Percentiles rank a stretch among this genome's conserved stretches.
Conservation (phyloP, 2,113 vertebrate species). For the Hoplias malabaricus region DNA sequence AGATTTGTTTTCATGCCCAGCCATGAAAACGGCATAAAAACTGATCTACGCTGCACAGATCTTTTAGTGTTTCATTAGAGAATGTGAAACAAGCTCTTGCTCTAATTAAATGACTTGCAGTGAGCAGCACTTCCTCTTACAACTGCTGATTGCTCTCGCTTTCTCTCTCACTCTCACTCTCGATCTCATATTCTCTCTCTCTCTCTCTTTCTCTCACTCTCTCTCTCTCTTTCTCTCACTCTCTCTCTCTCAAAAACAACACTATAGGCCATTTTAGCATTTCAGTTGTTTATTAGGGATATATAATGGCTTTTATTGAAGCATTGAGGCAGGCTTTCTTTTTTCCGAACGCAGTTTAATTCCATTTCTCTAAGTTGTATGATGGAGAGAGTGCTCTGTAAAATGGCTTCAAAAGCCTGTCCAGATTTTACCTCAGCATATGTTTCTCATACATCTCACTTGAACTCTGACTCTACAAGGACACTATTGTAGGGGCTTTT, state of each 20-base stretch:
- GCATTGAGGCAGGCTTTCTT: conserved; percentile 37
- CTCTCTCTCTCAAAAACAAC: conserved; percentile 30
- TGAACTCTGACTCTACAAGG: neutral
- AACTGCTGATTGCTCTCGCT: conserved; percentile 45
- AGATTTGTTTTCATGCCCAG: conserved; percentile 62
- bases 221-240: conserved; percentile 30
- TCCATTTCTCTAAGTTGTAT: conserved; percentile 31
- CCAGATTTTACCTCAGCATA: conserved; percentile 18
- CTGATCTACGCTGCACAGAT: conserved; percentile 40
- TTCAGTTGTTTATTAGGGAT: conserved; percentile 29
- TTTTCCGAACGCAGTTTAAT: conserved; percentile 35
- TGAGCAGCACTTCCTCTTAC: conserved; percentile 46
- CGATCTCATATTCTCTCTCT: conserved; percentile 27
- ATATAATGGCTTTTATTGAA: conserved; percentile 24
- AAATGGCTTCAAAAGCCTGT: conserved; percentile 4
- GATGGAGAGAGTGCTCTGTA: conserved; percentile 8
- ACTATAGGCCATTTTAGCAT: conserved; percentile 30
- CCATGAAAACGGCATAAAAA: conserved; percentile 54
- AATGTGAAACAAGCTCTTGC: conserved; percentile 48
- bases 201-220: conserved; percentile 24
- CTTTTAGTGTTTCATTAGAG: conserved; percentile 56
- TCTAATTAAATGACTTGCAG: conserved; percentile 45
- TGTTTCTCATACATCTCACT: conserved; percentile 33
- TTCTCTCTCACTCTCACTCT: conserved; percentile 18
- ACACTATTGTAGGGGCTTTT: conserved; percentile 17